A percentile compares a stretch with the other conserved stretches of the same genome.
These are phyloP conservation scores for Cochlearius cochlearius DNA, from an alignment of 2,113 vertebrate genomes.

Conservation along the genomic window DNA sequence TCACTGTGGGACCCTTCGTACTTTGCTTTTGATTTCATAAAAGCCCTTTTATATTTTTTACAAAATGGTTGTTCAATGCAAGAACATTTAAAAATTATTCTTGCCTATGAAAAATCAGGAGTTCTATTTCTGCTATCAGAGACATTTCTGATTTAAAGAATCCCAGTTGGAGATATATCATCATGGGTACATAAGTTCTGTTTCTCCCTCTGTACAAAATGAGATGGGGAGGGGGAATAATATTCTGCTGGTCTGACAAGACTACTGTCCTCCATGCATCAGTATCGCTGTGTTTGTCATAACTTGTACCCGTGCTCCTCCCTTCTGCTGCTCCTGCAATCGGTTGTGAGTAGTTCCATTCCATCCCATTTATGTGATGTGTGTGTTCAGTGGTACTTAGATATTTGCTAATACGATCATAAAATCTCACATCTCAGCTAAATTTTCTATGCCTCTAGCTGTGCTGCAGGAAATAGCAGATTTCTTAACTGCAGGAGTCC, in stretches of 20 bases:
- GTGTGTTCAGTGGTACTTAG: neutral
- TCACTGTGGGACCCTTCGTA: neutral
- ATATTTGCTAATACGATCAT: neutral
- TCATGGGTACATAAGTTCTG: neutral
- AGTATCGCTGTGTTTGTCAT: neutral
- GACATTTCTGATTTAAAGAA: neutral
- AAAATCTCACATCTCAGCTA: neutral
- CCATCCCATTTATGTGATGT: neutral
- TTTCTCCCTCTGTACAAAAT: neutral
- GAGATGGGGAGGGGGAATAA: neutral
- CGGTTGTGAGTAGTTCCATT: neutral
- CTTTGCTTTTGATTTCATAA: neutral
- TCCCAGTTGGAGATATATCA: neutral
- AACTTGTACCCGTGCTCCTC: neutral
- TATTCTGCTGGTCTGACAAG: neutral
- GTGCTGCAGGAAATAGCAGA: neutral
- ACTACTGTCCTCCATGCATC: neutral
- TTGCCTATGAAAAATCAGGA: neutral
- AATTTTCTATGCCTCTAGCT: neutral
- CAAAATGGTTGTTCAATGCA: neutral
- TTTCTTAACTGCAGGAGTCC: neutral
- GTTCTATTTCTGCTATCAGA: neutral
- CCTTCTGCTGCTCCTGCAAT: neutral
- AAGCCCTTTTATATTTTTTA: neutral
- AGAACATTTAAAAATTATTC: neutral